These are phyloP conservation scores for Pygoscelis adeliae DNA, from an alignment of 2,113 vertebrate species.

Conservation along the genomic window DNA sequence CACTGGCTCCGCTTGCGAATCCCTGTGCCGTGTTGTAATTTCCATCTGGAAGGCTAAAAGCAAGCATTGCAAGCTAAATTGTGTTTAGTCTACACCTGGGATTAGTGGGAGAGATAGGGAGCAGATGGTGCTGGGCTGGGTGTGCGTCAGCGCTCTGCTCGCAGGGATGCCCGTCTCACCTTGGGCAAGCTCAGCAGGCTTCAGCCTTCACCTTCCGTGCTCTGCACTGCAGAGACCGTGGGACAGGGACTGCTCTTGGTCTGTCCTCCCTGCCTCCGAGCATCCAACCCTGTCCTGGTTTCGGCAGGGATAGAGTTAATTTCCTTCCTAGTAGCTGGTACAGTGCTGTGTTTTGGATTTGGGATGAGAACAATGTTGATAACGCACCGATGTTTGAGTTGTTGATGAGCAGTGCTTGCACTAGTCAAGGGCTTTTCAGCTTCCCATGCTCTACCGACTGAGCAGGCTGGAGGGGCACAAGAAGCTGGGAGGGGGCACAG, in stretches of 20 bases:
- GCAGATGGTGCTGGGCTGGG: not conserved
- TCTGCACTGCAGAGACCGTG: not conserved
- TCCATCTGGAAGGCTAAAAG: not conserved
- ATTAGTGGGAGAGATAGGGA: not conserved
- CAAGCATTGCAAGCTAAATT: not conserved
- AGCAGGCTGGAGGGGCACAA: no score
- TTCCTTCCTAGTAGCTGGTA: no score
- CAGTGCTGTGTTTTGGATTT: no score
- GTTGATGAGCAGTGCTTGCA: no score
- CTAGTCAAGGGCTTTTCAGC: no score
- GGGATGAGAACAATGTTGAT: no score
- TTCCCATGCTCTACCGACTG: no score
- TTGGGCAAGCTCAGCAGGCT: not conserved
- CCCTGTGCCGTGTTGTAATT: not conserved
- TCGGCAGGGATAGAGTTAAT: no score
- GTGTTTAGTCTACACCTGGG: not conserved
- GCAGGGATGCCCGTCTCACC: not conserved
- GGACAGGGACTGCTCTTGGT: not conserved
- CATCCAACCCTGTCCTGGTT: not conserved
- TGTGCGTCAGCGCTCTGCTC: not conserved
- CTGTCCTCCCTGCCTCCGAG: not conserved
- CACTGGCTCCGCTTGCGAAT: not conserved
- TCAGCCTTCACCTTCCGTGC: not conserved
- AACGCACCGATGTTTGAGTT: no score
- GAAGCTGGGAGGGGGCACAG: no score